Conservation (phyloP, 2,888 invertebrate genomes). For the Volucella inanis region DNA sequence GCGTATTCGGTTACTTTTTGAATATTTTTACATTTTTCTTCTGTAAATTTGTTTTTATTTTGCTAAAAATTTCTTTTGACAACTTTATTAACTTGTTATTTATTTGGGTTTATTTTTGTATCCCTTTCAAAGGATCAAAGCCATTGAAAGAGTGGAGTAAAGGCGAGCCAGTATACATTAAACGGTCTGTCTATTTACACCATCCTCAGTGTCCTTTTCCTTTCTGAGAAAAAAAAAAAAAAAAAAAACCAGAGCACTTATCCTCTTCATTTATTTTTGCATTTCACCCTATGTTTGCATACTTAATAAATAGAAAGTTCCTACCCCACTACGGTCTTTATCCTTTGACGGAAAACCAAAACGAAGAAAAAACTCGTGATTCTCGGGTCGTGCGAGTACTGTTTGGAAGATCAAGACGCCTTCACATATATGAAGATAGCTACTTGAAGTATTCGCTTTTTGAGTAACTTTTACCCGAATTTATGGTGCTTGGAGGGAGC, state of each 20-base stretch:
- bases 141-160: constrained; percentile 6
- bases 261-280: neutral
- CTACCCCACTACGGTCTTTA: neutral
- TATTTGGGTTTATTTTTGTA: constrained; percentile 11
- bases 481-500: too few species aligned
- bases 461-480: too few species aligned
- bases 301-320: constrained; percentile 1
- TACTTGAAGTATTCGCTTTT: too few species aligned
- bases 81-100: constrained; percentile 48
- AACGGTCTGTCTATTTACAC: constrained; percentile 39
- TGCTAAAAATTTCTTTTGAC: constrained; percentile 9
- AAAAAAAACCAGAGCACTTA: neutral
- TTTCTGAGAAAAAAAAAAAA: neutral
- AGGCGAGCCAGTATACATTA: neutral
- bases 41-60: neutral
- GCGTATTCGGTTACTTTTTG: too few species aligned
- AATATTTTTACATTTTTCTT: too few species aligned
- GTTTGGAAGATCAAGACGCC: too few species aligned
- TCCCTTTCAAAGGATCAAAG: constrained; percentile 22
- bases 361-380: neutral
- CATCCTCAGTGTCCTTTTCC: neutral
- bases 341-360: neutral
- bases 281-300: neutral
- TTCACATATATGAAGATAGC: too few species aligned
- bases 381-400: neutral